Percentiles rank a stretch among this genome's conserved stretches.
These are phyloP conservation scores for Okapia johnstoni DNA, from an alignment of 2,113 vertebrate genomes.

Conservation along the genomic window DNA sequence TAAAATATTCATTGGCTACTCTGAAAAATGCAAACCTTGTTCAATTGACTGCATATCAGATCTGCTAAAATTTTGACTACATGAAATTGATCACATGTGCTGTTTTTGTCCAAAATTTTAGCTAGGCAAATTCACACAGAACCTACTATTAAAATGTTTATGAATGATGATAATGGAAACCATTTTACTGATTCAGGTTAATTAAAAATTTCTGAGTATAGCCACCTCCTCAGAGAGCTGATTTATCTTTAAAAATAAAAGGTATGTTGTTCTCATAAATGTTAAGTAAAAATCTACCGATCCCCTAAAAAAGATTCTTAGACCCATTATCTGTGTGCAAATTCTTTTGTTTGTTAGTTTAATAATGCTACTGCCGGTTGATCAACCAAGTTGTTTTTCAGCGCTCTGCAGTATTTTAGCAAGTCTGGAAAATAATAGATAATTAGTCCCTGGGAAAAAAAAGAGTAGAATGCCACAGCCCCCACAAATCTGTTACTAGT, in stretches of 20 bases:
- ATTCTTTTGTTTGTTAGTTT: slow-evolving; percentile 10
- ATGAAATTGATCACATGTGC: background rate
- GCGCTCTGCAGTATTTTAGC: slow-evolving; percentile 5
- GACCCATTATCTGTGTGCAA: background rate
- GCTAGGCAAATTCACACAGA: background rate
- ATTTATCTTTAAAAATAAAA: slow-evolving; percentile 22
- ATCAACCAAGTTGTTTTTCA: slow-evolving; percentile 46
- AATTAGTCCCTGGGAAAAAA: slow-evolving; percentile 42
- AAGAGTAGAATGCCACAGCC: background rate
- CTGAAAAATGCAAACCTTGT: background rate
- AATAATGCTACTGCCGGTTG: background rate
- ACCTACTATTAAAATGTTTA: background rate
- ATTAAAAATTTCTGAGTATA: background rate
- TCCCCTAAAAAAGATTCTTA: background rate
- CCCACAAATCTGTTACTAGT: slow-evolving; percentile 54
- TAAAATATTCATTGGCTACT: background rate
- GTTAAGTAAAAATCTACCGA: background rate
- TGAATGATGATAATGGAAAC: background rate
- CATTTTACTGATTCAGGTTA: background rate
- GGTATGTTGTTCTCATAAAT: background rate
- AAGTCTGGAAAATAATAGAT: slow-evolving; percentile 62
- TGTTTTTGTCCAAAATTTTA: background rate
- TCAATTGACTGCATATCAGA: background rate
- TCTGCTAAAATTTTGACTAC: background rate
- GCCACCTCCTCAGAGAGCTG: background rate